These are phyloP conservation scores for Harpagus bidentatus DNA, from an alignment of 2,113 vertebrate genomes.

Conservation along the genomic window DNA sequence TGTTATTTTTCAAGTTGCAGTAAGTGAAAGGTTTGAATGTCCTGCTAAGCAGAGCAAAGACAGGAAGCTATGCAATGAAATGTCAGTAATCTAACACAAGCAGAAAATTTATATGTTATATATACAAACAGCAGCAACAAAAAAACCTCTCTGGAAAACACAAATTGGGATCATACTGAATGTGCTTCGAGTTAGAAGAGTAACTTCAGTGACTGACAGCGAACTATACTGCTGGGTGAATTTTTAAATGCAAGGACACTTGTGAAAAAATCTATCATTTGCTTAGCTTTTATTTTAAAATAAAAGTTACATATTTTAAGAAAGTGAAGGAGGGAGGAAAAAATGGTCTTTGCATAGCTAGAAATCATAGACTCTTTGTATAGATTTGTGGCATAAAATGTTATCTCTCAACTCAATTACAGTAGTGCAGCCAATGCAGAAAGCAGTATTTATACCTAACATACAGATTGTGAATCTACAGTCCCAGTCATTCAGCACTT, in stretches of 20 bases:
- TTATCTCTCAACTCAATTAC: neutral
- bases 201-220: neutral
- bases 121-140: neutral
- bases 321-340: neutral
- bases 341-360: neutral
- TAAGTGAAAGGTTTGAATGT: neutral
- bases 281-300: neutral
- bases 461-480: neutral
- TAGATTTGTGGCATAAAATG: neutral
- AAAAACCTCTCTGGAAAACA: neutral
- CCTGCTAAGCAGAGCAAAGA: neutral
- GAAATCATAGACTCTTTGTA: neutral
- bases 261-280: neutral
- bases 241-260: neutral
- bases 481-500: neutral
- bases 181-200: neutral
- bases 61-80: neutral
- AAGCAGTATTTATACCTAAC: rapidly evolving
- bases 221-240: neutral
- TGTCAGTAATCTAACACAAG: neutral
- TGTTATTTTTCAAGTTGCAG: neutral
- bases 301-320: neutral
- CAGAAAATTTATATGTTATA: neutral
- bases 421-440: neutral
- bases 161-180: neutral